A percentile compares a stretch with the other conserved stretches of the same genome.
These are phyloP conservation scores for Leptopilina myrica DNA, from an alignment of 2,888 invertebrate species.

Conservation along the genomic window DNA sequence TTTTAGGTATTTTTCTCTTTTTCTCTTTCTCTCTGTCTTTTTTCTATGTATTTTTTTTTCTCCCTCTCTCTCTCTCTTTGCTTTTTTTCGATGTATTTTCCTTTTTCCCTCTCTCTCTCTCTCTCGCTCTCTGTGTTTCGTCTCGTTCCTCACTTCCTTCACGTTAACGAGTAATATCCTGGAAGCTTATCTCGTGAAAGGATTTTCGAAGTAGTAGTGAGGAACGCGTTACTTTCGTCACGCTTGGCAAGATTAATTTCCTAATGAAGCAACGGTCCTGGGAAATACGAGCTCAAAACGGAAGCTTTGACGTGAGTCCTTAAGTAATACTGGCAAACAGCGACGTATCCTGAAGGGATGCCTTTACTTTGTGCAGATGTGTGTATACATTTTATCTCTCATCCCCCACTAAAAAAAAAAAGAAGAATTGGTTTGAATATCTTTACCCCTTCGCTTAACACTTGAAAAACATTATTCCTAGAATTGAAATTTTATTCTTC, in stretches of 20 bases:
- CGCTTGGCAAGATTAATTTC: constrained; percentile 36
- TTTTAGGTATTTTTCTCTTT: too few relatives aligned
- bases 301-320: constrained; percentile 26
- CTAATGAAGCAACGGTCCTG: constrained; percentile 34
- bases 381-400: neutral
- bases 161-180: constrained; percentile 38
- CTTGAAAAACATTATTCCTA: too few relatives aligned
- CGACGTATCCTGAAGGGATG: constrained; percentile 3
- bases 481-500: too few relatives aligned
- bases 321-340: neutral
- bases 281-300: constrained; percentile 35
- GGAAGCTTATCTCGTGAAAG: constrained; percentile 38
- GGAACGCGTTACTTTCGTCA: constrained; percentile 33
- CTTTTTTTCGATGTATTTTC: too few relatives aligned
- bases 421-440: too few relatives aligned
- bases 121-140: neutral
- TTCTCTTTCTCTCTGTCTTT: too few relatives aligned
- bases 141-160: constrained; percentile 23
- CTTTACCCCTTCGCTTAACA: too few relatives aligned
- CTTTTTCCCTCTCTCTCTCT: neutral
- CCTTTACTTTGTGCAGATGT: neutral
- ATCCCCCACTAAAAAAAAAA: neutral
- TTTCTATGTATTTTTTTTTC: too few relatives aligned
- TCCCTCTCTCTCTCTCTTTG: neutral
- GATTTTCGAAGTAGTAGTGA: constrained; percentile 23